Conservation (phyloP, 2,113 vertebrate species). For the Lanius ludovicianus region DNA sequence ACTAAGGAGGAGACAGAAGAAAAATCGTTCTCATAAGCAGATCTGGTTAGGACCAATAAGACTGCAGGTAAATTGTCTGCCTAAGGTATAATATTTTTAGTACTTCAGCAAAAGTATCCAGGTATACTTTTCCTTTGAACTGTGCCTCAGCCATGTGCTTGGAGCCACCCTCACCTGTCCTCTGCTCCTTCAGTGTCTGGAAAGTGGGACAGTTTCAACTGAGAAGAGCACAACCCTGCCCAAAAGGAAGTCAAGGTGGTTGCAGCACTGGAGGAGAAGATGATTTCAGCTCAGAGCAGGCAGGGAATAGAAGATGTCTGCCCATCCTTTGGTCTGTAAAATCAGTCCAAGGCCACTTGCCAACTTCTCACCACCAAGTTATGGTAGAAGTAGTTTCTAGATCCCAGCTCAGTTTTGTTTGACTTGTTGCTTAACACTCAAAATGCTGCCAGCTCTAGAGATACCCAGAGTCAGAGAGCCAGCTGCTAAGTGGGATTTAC, state of each 20-base stretch:
- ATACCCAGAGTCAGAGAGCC: not conserved
- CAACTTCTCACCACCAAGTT: not conserved
- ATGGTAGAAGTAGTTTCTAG: not conserved
- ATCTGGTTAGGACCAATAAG: not conserved
- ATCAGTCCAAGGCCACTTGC: not conserved
- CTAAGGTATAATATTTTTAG: not conserved
- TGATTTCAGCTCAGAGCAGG: not conserved
- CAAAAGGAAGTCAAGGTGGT: not conserved
- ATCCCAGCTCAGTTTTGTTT: not conserved
- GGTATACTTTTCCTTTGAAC: not conserved
- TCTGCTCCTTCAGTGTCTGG: not conserved
- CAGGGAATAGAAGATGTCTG: not conserved
- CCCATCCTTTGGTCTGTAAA: not conserved
- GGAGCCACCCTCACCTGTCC: not conserved
- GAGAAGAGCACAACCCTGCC: not conserved
- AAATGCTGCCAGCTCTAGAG: not conserved
- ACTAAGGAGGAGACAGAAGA: not conserved
- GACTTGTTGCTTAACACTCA: not conserved
- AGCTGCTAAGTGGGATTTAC: not conserved
- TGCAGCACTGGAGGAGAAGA: not conserved
- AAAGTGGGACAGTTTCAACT: not conserved
- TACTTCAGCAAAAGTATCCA: not conserved
- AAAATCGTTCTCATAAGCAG: not conserved
- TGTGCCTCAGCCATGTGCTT: not conserved
- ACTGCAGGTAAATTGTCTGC: not conserved